These are phyloP conservation scores for Leptodactylus fuscus DNA, from an alignment of 2,113 vertebrate species.

Conservation along the genomic window DNA sequence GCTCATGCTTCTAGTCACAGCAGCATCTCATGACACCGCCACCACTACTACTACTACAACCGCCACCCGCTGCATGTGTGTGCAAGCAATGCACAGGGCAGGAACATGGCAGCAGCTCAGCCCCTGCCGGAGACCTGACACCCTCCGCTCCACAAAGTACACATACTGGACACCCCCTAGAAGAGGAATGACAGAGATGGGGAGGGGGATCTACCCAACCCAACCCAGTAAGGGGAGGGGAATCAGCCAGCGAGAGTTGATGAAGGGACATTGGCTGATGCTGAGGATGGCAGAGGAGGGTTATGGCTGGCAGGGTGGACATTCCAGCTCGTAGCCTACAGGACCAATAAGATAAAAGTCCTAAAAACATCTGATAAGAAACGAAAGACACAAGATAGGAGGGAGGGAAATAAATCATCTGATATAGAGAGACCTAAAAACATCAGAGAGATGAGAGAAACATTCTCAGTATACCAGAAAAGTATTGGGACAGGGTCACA, in stretches of 20 bases:
- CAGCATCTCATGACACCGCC: not conserved
- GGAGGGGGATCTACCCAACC: not conserved
- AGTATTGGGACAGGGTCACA: too few species aligned
- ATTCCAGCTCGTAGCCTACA: not conserved
- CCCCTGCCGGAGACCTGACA: not conserved
- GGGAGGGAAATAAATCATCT: too few species aligned
- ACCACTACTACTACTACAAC: conserved; percentile 18
- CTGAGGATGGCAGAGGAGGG: not conserved
- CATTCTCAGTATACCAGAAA: too few species aligned
- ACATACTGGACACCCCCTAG: not conserved
- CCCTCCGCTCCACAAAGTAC: not conserved
- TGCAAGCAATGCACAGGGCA: not conserved
- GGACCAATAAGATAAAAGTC: too few species aligned
- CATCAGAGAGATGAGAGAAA: too few species aligned
- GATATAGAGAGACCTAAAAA: too few species aligned
- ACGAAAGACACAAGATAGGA: too few species aligned
- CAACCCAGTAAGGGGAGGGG: not conserved
- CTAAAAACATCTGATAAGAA: not conserved
- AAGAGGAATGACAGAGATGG: not conserved
- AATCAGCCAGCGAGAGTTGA: not conserved
- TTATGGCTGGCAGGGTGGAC: not conserved
- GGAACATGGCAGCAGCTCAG: not conserved
- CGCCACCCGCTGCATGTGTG: not conserved
- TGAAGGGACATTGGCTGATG: not conserved
- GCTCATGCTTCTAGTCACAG: conserved; percentile 6